Conservation (phyloP, 2,113 vertebrate species). For the Pongo abelii region DNA sequence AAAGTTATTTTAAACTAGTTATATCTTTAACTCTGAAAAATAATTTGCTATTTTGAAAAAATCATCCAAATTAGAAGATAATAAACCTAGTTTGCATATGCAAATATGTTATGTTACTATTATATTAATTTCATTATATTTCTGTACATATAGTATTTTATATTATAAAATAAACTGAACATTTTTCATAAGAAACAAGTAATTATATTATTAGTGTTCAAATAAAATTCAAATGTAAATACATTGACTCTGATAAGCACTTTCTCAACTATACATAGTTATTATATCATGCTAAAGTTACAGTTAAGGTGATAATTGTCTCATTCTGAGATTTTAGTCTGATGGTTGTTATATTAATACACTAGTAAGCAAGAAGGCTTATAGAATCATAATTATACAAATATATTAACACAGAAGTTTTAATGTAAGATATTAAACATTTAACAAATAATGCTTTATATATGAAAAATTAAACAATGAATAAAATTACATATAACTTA, state of each 20-base stretch:
- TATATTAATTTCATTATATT: background rate
- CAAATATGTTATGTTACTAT: background rate
- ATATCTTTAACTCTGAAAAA: background rate
- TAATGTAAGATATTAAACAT: background rate
- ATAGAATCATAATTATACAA: background rate
- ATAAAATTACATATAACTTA: background rate
- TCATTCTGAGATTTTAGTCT: background rate
- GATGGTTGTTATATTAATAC: background rate
- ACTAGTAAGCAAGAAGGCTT: background rate
- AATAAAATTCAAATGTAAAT: background rate
- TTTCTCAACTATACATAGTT: background rate
- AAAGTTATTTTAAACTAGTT: background rate
- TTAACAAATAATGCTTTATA: background rate
- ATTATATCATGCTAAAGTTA: background rate
- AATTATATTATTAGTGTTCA: background rate
- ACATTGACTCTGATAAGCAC: background rate
- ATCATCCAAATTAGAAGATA: background rate
- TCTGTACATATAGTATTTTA: background rate
- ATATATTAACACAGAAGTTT: background rate
- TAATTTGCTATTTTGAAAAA: background rate
- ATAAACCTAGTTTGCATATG: background rate
- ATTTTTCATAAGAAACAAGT: background rate
- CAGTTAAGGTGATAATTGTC: background rate
- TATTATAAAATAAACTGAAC: background rate
- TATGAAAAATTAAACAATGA: background rate